Percentiles rank a stretch among this genome's conserved stretches.
These are phyloP conservation scores for Myxocyprinus asiaticus DNA, from an alignment of 2,113 vertebrate species.

Conservation along the genomic window DNA sequence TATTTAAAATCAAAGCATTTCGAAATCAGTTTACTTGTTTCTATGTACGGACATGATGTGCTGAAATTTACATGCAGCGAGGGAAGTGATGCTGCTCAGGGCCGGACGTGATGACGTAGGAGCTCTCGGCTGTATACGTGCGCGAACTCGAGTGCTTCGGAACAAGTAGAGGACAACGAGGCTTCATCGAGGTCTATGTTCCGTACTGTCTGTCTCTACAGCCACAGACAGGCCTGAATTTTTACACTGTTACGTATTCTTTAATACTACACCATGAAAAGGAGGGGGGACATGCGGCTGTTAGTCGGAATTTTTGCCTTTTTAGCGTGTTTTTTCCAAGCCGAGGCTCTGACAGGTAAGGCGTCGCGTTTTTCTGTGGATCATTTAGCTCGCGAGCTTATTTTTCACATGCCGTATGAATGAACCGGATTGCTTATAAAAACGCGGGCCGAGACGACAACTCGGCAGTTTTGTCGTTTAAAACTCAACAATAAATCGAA, in stretches of 20 bases:
- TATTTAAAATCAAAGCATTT: too few relatives aligned
- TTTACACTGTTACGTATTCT: not conserved
- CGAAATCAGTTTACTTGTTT: too few relatives aligned
- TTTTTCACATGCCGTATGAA: not conserved
- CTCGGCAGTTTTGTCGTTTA: not conserved
- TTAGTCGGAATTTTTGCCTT: conserved; percentile 66
- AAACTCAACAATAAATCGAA: not conserved
- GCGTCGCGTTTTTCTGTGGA: conserved; percentile 32
- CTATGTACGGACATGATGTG: too few relatives aligned
- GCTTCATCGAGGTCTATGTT: not conserved
- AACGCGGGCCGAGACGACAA: not conserved
- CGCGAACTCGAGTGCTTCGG: conserved; percentile 50
- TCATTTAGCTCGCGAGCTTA: not conserved
- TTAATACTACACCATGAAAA: not conserved
- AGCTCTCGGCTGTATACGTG: conserved; percentile 59
- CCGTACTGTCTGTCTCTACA: not conserved
- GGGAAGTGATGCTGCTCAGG: not conserved
- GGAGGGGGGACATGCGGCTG: conserved; percentile 62
- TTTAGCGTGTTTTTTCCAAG: conserved; percentile 64
- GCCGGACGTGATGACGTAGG: conserved; percentile 57
- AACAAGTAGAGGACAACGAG: conserved; percentile 67
- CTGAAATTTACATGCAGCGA: not conserved
- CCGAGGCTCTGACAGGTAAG: conserved; percentile 73
- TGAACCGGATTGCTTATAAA: not conserved
- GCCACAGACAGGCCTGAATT: not conserved